These are phyloP conservation scores for Morpho helenor DNA, from an alignment of 2,888 invertebrate genomes.

Conservation along the genomic window DNA sequence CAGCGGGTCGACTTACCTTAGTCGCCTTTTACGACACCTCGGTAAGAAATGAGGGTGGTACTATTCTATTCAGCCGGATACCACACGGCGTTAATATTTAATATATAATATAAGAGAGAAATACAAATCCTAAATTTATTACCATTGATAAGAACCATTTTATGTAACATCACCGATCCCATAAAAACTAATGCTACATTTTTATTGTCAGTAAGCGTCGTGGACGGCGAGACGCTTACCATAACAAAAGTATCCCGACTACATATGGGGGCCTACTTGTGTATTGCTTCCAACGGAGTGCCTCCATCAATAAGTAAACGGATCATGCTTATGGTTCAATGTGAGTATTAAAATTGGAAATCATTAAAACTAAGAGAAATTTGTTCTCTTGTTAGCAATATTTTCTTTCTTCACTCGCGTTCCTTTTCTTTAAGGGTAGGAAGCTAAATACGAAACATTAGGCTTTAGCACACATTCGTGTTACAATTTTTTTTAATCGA, in stretches of 20 bases:
- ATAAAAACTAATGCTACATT: constrained; percentile 4
- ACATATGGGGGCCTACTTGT: constrained; percentile 95
- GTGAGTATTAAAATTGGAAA: constrained; percentile 76
- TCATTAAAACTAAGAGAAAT: too few relatives aligned
- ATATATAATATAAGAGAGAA: neutral
- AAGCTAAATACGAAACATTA: too few relatives aligned
- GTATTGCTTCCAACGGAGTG: constrained; percentile 95
- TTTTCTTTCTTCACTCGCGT: too few relatives aligned
- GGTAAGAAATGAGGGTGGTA: too few relatives aligned
- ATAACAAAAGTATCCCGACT: constrained; percentile 93
- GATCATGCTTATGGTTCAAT: constrained; percentile 90
- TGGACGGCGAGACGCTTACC: constrained; percentile 91
- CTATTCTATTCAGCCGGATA: too few relatives aligned
- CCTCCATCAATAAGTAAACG: constrained; percentile 94
- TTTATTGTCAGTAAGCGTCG: constrained; percentile 86
- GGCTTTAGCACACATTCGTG: too few relatives aligned
- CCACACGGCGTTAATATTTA: too few relatives aligned
- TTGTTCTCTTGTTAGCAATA: too few relatives aligned
- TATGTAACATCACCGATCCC: neutral
- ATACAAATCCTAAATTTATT: neutral
- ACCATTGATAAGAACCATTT: neutral
- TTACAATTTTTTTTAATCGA: too few relatives aligned
- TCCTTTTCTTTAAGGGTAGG: too few relatives aligned
- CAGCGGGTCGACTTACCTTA: too few relatives aligned
- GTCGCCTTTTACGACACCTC: too few relatives aligned